Percentiles rank a stretch among this genome's conserved stretches.
Evolutionary conservation across 2,888 invertebrate genomes (phyloP).

Genomic region (Rugalucina vietnamica): DNA sequence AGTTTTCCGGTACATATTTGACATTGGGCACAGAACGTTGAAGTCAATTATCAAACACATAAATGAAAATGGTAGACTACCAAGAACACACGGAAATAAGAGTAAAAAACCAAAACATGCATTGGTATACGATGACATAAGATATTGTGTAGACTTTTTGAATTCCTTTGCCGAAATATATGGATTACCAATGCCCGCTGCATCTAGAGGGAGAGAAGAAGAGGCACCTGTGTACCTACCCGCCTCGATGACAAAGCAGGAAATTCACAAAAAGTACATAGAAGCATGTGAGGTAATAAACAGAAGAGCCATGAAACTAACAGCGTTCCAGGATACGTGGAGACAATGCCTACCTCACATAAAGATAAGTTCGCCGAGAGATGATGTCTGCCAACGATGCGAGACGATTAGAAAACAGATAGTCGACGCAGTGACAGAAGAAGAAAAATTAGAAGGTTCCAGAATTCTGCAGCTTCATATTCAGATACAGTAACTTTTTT

Average conservation of each 20-base stretch:
- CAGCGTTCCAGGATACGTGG: conserved; percentile 32
- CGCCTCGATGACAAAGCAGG: not conserved
- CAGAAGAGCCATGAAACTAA: not conserved
- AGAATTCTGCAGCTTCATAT: conserved; percentile 12
- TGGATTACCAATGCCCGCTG: not conserved
- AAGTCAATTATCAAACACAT: not conserved
- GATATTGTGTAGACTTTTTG: not conserved
- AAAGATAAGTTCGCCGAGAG: conserved; percentile 26
- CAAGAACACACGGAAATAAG: too few relatives aligned
- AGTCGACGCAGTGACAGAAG: conserved; percentile 19
- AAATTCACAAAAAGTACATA: not conserved
- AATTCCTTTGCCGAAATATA: not conserved
- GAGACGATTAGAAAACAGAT: conserved; percentile 20
- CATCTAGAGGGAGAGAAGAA: not conserved
- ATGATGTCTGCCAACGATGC: conserved; percentile 37
- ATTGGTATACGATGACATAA: not conserved
- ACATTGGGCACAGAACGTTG: not conserved
- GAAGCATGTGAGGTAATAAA: not conserved
- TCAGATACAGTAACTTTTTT: too few relatives aligned
- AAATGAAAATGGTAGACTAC: too few relatives aligned
- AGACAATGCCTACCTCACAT: conserved; percentile 33
- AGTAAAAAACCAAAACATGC: conserved; percentile 21
- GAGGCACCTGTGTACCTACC: not conserved
- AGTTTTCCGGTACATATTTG: not conserved
- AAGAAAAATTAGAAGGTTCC: conserved; percentile 26